Conservation (phyloP, 2,113 vertebrate species). For the Calonectris borealis region DNA sequence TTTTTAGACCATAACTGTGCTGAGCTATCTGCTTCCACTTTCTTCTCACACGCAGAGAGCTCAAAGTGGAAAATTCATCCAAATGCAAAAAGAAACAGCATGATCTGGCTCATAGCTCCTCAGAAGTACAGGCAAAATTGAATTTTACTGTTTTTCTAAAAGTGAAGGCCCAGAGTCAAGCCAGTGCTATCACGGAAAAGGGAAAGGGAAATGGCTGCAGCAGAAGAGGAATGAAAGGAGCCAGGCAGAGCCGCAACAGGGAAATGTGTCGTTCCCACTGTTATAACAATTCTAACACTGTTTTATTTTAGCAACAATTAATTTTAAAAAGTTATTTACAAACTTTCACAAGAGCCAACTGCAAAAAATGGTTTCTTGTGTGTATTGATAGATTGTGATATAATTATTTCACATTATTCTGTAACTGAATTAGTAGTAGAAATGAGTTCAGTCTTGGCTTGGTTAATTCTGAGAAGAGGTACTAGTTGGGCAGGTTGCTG, state of each 20-base stretch:
- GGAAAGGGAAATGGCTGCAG: neutral
- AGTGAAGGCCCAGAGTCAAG: conserved; percentile 15
- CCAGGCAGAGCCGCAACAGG: neutral
- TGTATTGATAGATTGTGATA: neutral
- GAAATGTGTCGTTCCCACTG: neutral
- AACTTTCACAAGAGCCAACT: neutral
- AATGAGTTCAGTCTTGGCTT: neutral
- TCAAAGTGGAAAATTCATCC: conserved; percentile 58
- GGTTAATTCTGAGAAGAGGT: neutral
- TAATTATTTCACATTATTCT: neutral
- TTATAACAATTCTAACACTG: neutral
- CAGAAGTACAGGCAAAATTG: conserved; percentile 40
- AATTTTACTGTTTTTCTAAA: conserved; percentile 46
- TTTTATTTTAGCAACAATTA: neutral
- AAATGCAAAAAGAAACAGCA: conserved; percentile 64
- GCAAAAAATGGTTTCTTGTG: neutral
- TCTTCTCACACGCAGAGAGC: conserved; percentile 40
- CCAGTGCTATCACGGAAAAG: neutral
- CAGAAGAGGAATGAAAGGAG: neutral
- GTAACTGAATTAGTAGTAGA: neutral
- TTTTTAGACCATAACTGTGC: conserved; percentile 62
- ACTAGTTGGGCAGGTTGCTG: neutral
- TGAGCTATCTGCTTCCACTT: conserved; percentile 59
- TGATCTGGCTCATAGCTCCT: conserved; percentile 57
- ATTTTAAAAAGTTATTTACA: neutral